Conservation (phyloP, 2,113 vertebrate genomes). For the Muntiacus muntjak region DNA sequence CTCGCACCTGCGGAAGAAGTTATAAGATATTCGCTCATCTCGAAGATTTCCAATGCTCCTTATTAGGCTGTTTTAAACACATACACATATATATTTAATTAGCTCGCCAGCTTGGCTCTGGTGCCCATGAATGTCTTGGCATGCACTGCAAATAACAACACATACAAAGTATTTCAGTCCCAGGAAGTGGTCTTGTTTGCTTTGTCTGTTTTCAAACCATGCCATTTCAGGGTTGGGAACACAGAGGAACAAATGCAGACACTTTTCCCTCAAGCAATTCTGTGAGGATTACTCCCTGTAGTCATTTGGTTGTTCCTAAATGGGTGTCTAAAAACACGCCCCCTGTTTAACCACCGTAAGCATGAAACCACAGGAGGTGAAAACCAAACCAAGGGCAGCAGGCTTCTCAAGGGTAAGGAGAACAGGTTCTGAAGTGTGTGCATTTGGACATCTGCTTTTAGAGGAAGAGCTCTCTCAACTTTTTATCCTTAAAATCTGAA, state of each 20-base stretch:
- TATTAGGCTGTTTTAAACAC: conserved; percentile 86
- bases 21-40: conserved; percentile 89
- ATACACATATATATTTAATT: conserved; percentile 86
- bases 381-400: background rate
- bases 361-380: background rate
- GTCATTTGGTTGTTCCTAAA: background rate
- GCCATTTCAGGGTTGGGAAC: conserved; percentile 31
- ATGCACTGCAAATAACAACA: conserved; percentile 88
- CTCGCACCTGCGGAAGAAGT: conserved; percentile 93
- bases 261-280: conserved; percentile 33
- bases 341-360: background rate
- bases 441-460: background rate
- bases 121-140: conserved; percentile 85
- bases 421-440: background rate
- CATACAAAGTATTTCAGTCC: conserved; percentile 86
- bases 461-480: background rate
- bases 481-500: background rate
- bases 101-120: conserved; percentile 85
- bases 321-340: background rate
- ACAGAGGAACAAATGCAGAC: conserved; percentile 26
- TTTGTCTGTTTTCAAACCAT: conserved; percentile 70
- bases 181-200: conserved; percentile 63
- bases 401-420: background rate
- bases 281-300: conserved; percentile 20
- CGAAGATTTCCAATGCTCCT: conserved; percentile 87